Evolutionary conservation across 2,113 vertebrate genomes (phyloP).

Genomic region (Gracilinanus agilis): DNA sequence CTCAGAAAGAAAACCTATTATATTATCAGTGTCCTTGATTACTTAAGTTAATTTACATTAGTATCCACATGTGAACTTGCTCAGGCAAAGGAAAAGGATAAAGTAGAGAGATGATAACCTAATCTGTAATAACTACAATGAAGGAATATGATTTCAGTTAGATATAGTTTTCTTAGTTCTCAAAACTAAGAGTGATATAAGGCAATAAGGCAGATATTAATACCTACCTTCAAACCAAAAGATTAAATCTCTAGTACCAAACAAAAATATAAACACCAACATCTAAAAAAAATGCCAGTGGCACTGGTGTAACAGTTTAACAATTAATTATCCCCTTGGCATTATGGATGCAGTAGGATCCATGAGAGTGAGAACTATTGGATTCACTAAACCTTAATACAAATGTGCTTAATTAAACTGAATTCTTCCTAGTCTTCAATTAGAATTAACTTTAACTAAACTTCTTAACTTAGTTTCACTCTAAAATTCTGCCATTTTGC

Average conservation of each 20-base stretch:
- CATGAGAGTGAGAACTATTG: neutral
- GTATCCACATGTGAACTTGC: neutral
- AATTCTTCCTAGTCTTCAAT: neutral
- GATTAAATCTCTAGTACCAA: neutral
- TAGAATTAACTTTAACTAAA: neutral
- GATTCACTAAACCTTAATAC: neutral
- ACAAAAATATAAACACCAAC: neutral
- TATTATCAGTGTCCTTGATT: neutral
- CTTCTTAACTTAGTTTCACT: neutral
- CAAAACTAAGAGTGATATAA: neutral
- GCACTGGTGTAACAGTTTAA: neutral
- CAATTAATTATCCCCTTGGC: neutral
- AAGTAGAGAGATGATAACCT: neutral
- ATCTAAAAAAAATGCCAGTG: neutral
- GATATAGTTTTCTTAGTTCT: neutral
- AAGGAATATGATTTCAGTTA: neutral
- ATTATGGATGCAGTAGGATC: neutral
- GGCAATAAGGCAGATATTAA: neutral
- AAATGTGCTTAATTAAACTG: neutral
- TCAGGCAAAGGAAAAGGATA: neutral
- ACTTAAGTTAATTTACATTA: neutral
- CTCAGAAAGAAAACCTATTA: neutral
- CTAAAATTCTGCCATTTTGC: neutral
- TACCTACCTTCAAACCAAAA: neutral
- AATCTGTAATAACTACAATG: neutral